phyloP scores from a whole-genome alignment of 2,888 invertebrate species.

The Limnephilus rhombicus region DNA sequence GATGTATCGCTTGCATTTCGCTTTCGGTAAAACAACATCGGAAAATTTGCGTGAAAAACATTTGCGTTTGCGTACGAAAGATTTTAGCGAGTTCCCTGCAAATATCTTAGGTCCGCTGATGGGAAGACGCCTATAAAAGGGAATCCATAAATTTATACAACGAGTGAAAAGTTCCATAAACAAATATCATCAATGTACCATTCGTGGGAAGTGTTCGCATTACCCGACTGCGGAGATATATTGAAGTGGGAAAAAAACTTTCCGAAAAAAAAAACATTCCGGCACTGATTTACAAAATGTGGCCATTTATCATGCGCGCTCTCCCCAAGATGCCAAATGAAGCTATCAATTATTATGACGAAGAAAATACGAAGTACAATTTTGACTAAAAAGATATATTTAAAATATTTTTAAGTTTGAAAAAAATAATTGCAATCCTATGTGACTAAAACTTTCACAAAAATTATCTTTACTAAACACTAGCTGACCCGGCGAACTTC shows the following conservation, averaged over 20 bases:
- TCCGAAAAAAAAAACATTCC: conserved; percentile 15
- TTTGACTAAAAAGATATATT: background rate
- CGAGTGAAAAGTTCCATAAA: conserved; percentile 21
- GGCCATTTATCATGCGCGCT: conserved; percentile 10
- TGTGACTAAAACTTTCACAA: too few relatives aligned
- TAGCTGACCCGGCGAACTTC: too few relatives aligned
- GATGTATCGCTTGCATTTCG: background rate
- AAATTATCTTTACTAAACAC: too few relatives aligned
- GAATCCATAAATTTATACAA: conserved; percentile 15
- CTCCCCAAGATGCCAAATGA: conserved; percentile 21
- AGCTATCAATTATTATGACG: conserved; percentile 30
- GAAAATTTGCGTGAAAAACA: too few relatives aligned
- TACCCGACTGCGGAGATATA: conserved; percentile 16
- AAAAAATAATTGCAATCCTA: too few relatives aligned
- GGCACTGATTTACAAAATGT: conserved; percentile 33
- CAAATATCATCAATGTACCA: conserved; percentile 29
- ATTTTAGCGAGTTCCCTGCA: background rate
- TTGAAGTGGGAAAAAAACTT: conserved; percentile 28
- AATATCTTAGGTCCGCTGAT: too few relatives aligned
- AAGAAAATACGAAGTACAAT: background rate
- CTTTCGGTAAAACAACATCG: background rate
- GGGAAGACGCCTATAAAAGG: background rate
- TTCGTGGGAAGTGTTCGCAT: conserved; percentile 15
- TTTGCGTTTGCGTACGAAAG: background rate
- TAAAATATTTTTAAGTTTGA: background rate